phyloP scores from a whole-genome alignment of 1,140 invertebrate species.

The Drosophila pruinosa region DNA sequence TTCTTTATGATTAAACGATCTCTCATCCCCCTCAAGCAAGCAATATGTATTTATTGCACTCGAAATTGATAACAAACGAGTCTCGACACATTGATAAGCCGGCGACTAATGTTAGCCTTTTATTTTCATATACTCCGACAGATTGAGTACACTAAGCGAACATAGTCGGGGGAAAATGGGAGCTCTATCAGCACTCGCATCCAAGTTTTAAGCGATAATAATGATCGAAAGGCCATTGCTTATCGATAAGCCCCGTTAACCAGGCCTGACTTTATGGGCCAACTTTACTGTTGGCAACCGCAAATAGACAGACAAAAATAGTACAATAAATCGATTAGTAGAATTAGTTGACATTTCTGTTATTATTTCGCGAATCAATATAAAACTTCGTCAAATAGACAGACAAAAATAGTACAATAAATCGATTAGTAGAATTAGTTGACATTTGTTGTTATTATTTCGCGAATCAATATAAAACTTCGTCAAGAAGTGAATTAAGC shows the following conservation, averaged over 20 bases:
- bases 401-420: neutral
- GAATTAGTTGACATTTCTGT: neutral
- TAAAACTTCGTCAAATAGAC: neutral
- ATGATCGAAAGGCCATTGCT: constrained; percentile 13
- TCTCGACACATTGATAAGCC: constrained; percentile 35
- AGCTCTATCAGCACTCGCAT: constrained; percentile 33
- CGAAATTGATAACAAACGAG: constrained; percentile 4
- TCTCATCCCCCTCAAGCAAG: neutral
- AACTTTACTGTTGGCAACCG: neutral
- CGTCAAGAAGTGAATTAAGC: no score
- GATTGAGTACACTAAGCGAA: neutral
- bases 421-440: neutral
- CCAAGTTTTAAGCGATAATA: constrained; percentile 24
- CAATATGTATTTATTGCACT: constrained; percentile 3
- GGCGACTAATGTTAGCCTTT: constrained; percentile 17
- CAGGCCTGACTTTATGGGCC: neutral
- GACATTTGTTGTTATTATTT: neutral
- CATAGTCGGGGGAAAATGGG: constrained; percentile 19
- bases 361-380: neutral
- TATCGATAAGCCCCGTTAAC: constrained; percentile 11
- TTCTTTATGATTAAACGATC: constrained; percentile 2
- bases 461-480: neutral
- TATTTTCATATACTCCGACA: constrained; percentile 11
- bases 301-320: neutral
- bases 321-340: neutral